Base-by-base conservation (phyloP, 2,797 vertebrate species). In the Clarias fuscus region DNA sequence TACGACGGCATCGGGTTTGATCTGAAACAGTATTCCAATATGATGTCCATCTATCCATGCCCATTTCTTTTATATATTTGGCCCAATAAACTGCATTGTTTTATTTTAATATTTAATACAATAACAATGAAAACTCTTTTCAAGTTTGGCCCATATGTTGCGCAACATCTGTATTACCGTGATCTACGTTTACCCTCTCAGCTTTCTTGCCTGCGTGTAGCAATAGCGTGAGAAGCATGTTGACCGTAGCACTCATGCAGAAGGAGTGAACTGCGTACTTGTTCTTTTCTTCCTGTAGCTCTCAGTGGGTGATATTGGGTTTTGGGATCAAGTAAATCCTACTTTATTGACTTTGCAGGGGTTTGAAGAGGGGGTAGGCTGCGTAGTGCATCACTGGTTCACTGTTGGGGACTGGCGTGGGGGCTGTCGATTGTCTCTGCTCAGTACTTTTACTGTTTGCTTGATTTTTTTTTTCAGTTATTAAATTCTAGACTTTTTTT, bases 331-430 rank as follows among this genome's bases (percentile, higher is more conserved):
- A 86, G 59, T 88, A 90, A 93, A 93, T 91, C 90, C 65, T 40
- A 90, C 90, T 24, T 75, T 94, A 92, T 94, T 95, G 91, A 94
- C 92, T 91, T 90, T 90, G 58, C 88, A 87, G 84, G 72, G 89
- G 92, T 91, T 94, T 91, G 88, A 40, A 87, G 90, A 89, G 88
- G 88, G 90, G 85, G 84, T 91, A 87, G 65, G 87, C 37, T 84
- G 84, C 84, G 88, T 85, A 87, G 85, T 89, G 48, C 75, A 90
- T 89, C 89, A 84, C 64, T 56, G 85, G 65, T 82, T 70, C 90
- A 90, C 85, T 87, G 88, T 91, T 61, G 33, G 78, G 24, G 86
- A 81, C 53, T 85, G 84, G 59, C 88, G 84, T 56, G 86, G 65
- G 73, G 70, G 81, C 91, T 89, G 88, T 58, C 1, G 70, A 90